Base-by-base conservation (phyloP, 2,797 vertebrate species). In the Sebastes trivittatus region DNA sequence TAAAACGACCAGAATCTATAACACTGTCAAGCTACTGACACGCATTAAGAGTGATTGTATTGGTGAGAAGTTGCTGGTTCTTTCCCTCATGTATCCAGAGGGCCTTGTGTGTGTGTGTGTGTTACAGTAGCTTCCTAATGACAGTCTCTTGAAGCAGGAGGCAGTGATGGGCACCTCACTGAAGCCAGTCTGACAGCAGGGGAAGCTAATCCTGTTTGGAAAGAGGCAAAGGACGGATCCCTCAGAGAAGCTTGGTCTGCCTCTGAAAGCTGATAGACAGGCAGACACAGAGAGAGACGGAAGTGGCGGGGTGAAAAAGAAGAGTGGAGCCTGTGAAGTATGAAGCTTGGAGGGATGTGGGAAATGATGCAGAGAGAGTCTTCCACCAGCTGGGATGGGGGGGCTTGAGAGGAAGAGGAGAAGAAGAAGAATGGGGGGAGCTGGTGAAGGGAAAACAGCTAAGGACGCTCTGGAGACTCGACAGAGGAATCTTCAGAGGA, bases 191-290 rank as follows among this genome's bases (percentile, higher is more conserved):
- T 92, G 92, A 91, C 92, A 92, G 90, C 87, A 87, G 81, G 81
- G 65, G 81, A 87, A 80, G 78, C 77, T 90, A 92, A 92, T 92
- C 91, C 89, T 86, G 88, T 94, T 89, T 87, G 66, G 82, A 85
- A 60, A 80, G 84, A 79, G 58, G 68, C 54, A 56, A 71, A 75
- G 61, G 84, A 85, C 42, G 78, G 79, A 85, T 92, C 70, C 76
- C 77, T 81, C 23, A 85, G 88, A 91, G 84, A 83, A 62, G 82
- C 78, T 75, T n/a, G 32, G 36, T 29, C 80, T 75, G 67, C 52
- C 34, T 72, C 72, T 82, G 81, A 87, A 81, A 90, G 77, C 75
- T 83, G 87, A 91, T 55, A 65, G 92, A 92, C 60, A 71, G 77
- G 29, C 83, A 80, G 83, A 79, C 60, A 67, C 30, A 77, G 54